These are phyloP conservation scores for Parus major DNA, from an alignment of 2,113 vertebrate species.

Conservation along the genomic window DNA sequence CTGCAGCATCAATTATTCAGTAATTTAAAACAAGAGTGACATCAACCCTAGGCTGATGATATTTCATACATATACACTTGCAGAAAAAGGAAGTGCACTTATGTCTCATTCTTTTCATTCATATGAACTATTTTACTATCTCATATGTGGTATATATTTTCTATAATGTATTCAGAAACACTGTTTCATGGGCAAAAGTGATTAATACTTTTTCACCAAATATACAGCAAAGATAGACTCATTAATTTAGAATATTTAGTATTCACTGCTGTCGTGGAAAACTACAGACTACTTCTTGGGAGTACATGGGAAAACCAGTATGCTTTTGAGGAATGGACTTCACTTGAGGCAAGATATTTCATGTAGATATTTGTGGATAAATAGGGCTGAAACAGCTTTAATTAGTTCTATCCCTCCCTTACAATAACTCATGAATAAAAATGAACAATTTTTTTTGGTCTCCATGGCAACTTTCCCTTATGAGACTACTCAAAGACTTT, in stretches of 20 bases:
- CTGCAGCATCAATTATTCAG: neutral
- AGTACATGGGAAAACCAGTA: neutral
- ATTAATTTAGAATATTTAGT: constrained; percentile 16
- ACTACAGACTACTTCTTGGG: neutral
- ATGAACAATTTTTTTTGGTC: neutral
- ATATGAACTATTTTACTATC: neutral
- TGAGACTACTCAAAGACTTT: constrained; percentile 6
- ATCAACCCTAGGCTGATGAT: neutral
- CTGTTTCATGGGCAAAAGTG: neutral
- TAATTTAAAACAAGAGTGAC: neutral
- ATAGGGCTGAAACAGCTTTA: constrained; percentile 26
- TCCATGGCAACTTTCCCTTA: constrained; percentile 22
- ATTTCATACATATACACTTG: neutral
- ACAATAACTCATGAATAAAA: constrained; percentile 61
- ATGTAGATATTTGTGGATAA: constrained; percentile 44
- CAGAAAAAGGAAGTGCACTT: neutral
- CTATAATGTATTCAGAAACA: neutral
- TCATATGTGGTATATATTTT: neutral
- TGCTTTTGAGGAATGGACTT: constrained; percentile 48
- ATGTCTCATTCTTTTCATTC: neutral
- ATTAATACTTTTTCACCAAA: neutral
- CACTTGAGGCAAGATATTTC: constrained; percentile 29
- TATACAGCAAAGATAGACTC: neutral
- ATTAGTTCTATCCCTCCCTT: constrained; percentile 32
- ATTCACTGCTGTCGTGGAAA: neutral